A percentile compares a stretch with the other conserved stretches of the same genome.
These are phyloP conservation scores for Calyptommatus sinebrachiatus DNA, from an alignment of 2,113 vertebrate species.

Conservation along the genomic window DNA sequence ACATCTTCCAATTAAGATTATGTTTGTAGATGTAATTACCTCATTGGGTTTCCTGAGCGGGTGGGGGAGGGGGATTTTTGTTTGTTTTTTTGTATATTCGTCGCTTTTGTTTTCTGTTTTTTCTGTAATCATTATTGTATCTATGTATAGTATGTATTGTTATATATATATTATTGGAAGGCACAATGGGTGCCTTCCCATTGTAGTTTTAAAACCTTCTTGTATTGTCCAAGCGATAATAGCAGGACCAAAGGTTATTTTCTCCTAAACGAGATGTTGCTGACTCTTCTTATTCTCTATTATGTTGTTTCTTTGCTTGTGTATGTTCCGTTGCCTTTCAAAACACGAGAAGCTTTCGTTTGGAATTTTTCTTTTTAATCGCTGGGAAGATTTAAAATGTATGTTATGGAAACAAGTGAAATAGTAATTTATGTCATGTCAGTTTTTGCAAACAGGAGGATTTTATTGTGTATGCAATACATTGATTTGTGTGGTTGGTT, in stretches of 20 bases:
- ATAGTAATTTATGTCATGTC: background rate
- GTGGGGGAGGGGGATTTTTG: too few species aligned
- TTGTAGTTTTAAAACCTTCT: background rate
- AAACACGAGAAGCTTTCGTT: background rate
- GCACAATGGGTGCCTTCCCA: too few species aligned
- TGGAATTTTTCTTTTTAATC: background rate
- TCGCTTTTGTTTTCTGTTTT: too few species aligned
- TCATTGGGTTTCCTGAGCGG: too few species aligned
- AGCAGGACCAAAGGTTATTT: too few species aligned
- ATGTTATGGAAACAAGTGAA: background rate
- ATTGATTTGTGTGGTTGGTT: too few species aligned
- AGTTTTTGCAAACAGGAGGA: background rate
- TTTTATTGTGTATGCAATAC: background rate
- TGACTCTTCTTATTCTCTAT: background rate
- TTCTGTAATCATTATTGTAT: too few species aligned
- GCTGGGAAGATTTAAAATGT: background rate
- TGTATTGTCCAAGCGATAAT: background rate
- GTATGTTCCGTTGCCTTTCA: background rate
- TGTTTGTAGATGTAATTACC: too few species aligned
- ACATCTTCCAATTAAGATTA: too few species aligned
- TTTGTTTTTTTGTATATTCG: too few species aligned
- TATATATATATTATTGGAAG: too few species aligned
- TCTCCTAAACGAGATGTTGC: background rate
- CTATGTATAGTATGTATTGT: too few species aligned
- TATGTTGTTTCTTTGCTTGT: background rate